Evolutionary conservation across 2,797 vertebrate genomes (phyloP).

Genomic region (Lemur catta): DNA sequence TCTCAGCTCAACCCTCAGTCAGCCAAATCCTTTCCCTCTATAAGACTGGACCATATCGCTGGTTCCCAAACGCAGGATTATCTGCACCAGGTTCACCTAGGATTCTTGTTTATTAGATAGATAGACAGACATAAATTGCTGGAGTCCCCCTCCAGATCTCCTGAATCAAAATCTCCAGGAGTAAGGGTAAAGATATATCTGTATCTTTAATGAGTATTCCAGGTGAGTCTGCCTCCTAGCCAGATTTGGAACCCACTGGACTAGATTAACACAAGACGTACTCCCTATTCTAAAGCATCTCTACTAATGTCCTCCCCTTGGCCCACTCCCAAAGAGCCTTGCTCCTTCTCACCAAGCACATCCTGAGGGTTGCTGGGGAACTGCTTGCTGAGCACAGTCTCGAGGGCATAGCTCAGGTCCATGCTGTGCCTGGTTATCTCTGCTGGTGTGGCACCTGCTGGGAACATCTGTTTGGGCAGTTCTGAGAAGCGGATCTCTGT

Average conservation of each 20-base stretch:
- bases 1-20: neutral
- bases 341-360: conserved; percentile 88
- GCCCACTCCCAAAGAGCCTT: neutral
- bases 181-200: neutral
- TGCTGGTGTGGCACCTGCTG: conserved; percentile 91
- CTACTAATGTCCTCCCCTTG: neutral
- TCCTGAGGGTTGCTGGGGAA: conserved; percentile 87
- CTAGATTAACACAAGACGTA: neutral
- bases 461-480: conserved; percentile 91
- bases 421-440: conserved; percentile 95
- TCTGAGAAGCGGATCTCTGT: conserved; percentile 94
- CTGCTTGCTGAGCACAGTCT: conserved; percentile 87
- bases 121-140: neutral
- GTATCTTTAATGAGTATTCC: neutral
- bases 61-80: neutral
- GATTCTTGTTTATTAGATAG: neutral
- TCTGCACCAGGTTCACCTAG: neutral
- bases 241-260: neutral
- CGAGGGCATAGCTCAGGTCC: conserved; percentile 94
- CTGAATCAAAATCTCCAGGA: neutral
- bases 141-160: neutral
- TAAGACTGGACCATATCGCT: neutral
- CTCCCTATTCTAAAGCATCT: neutral
- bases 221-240: neutral
- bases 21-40: neutral